phyloP scores from a whole-genome alignment of 2,113 vertebrate species.

The Paracanthobrama guichenoti region DNA sequence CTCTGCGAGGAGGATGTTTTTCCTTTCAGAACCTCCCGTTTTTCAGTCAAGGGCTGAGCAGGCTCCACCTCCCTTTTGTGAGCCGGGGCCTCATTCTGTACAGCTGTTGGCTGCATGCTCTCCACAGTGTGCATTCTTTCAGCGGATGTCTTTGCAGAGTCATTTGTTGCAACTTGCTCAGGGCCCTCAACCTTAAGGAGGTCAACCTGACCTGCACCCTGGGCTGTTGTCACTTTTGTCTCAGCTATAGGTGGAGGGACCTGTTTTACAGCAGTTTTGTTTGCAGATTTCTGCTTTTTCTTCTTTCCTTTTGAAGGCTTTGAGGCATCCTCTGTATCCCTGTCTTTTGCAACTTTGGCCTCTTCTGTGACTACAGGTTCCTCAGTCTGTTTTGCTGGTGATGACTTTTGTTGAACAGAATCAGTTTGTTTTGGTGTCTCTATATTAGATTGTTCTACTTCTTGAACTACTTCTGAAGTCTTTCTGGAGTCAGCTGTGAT shows the following conservation, averaged over 20 bases:
- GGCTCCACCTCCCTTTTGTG: slow-evolving; percentile 80
- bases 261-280: slow-evolving; percentile 54
- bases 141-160: slow-evolving; percentile 63
- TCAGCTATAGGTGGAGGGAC: slow-evolving; percentile 50
- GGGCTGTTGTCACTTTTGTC: slow-evolving; percentile 41
- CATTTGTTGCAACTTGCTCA: slow-evolving; percentile 49
- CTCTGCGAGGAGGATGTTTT: slow-evolving; percentile 74
- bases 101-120: slow-evolving; percentile 71
- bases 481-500: slow-evolving; percentile 44
- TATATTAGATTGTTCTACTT: slow-evolving; percentile 29
- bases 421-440: background rate
- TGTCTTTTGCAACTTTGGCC: slow-evolving; percentile 16
- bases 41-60: slow-evolving; percentile 65
- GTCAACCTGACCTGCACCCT: slow-evolving; percentile 45
- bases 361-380: slow-evolving; percentile 20
- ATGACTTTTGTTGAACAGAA: slow-evolving; percentile 14
- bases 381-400: slow-evolving; percentile 44
- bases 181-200: slow-evolving; percentile 39
- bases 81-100: slow-evolving; percentile 72
- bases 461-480: slow-evolving; percentile 62
- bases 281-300: slow-evolving; percentile 61
- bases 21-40: slow-evolving; percentile 76
- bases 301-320: slow-evolving; percentile 66
- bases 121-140: slow-evolving; percentile 71
- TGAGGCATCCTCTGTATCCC: slow-evolving; percentile 54